A percentile compares a stretch with the other conserved stretches of the same genome.
Conservation (phyloP, 2,797 vertebrate species). For the Setipinna tenuifilis region DNA sequence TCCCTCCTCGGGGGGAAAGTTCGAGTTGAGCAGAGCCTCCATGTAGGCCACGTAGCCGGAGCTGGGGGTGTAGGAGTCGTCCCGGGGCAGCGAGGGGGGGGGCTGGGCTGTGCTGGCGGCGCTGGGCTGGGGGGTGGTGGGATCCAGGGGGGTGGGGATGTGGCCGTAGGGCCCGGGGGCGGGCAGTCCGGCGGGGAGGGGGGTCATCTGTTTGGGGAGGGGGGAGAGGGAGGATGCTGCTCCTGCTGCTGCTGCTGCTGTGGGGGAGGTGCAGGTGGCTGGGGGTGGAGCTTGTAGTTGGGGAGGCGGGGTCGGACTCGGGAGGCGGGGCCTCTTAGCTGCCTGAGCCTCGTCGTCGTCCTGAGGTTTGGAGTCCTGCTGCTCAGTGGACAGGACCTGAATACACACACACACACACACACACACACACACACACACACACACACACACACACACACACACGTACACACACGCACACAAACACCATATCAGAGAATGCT, state of each 20-base stretch:
- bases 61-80: conserved; percentile 73
- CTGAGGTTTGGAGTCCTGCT: conserved; percentile 65
- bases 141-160: not conserved
- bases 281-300: not conserved
- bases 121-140: conserved; percentile 30
- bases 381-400: conserved; percentile 44
- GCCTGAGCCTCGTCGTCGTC: conserved; percentile 79
- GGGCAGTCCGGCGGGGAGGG: conserved; percentile 10
- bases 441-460: not conserved
- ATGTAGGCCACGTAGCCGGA: conserved; percentile 83
- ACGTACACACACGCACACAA: no score
- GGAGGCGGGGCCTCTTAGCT: conserved; percentile 82
- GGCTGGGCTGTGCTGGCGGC: conserved; percentile 46
- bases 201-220: not conserved
- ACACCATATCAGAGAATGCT: no score
- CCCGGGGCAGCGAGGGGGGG: conserved; percentile 60
- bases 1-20: conserved; percentile 77
- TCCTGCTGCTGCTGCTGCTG: not conserved
- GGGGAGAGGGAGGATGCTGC: not conserved
- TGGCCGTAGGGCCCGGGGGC: conserved; percentile 39
- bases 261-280: conserved; percentile 31
- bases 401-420: not conserved
- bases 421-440: conserved; percentile 1
- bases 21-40: conserved; percentile 85
- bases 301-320: conserved; percentile 40